Conservation (phyloP, 2,888 invertebrate genomes). For the Sinelater perroti region DNA sequence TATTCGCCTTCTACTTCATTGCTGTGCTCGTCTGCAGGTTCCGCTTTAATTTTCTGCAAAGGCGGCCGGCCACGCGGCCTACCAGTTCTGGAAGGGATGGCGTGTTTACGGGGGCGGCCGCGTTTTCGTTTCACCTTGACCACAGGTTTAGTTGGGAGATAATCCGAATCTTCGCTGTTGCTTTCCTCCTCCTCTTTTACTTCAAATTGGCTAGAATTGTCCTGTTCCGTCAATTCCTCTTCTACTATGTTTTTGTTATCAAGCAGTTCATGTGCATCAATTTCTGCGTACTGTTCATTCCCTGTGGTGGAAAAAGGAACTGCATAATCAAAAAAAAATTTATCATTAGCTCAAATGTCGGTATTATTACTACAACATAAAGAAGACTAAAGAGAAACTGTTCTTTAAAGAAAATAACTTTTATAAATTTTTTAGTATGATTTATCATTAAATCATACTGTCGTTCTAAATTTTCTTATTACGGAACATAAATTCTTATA, state of each 20-base stretch:
- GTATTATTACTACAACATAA: no score
- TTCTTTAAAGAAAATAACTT: no score
- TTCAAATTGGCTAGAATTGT: constrained; percentile 7
- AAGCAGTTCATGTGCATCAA: constrained; percentile 36
- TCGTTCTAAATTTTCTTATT: no score
- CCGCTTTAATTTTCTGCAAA: constrained; percentile 39
- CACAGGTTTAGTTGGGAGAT: constrained; percentile 50
- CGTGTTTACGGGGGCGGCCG: constrained; percentile 55
- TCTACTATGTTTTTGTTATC: constrained; percentile 37
- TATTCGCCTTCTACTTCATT: constrained; percentile 49
- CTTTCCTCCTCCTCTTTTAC: constrained; percentile 39
- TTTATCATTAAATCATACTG: no score
- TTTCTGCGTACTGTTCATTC: constrained; percentile 34
- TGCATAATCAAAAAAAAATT: no score
- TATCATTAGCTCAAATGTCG: no score
- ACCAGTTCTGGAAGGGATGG: constrained; percentile 37
- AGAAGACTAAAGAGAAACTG: no score
- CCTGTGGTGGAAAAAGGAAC: constrained; percentile 11
- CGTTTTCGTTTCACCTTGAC: constrained; percentile 48
- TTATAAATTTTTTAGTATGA: no score
- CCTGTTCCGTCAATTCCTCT: constrained; percentile 32
- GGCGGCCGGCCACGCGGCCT: constrained; percentile 48
- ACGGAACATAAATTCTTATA: no score
- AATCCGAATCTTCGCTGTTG: constrained; percentile 56
- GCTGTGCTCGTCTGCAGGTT: constrained; percentile 41